Evolutionary conservation across 2,888 invertebrate species (phyloP), one percentile per base, ranked within the genome.

Genomic region (Diploptera punctata): DNA sequence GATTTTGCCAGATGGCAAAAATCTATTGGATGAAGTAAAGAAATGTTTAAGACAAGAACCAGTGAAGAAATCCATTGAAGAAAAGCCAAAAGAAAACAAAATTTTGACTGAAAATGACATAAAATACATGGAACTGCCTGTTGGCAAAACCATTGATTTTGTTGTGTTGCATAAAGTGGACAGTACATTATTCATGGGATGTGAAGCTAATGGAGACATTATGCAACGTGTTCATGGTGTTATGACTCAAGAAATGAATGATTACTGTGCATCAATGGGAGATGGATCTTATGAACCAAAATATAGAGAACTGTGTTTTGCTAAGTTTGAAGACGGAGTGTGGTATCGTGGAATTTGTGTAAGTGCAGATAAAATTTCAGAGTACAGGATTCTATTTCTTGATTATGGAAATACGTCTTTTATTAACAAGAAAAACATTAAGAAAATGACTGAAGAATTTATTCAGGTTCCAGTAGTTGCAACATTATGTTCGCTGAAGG

Each of bases 311-410:
- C 13, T 57, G 3, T 57, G 57, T 57, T 18, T 57, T 29, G 57
- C 57, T n/a, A 57, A 13, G n/a, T 57, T n/a, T 29, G 31, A 57
- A 10, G 65, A 65, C 26, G 44, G 26, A 1, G 0, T 26, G 21
- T 65, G 65, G 65, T 65, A 65, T 47, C 65, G 65, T 26, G 65
- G 44, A 10, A 21, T 65, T 26, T 65, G 29, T 21, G 10, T 47
- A 18, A 18, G 16, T 24, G 47, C 44, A 9, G 18, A 29, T 0
- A 0, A 38, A 24, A 0, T 29, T 18, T n/a, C n/a, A n/a, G n/a
- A n/a, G n/a, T 5, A 10, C 7, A 29, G 26, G 3, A n/a, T 65
- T 21, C 4, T 47, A 26, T 65, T 65, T 16, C 26, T 65, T 19
- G 65, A 65, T 47, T 65, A 21, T 65, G 65, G 65, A 1, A 65